Evolutionary conservation across 2,113 vertebrate genomes (phyloP), one percentile per base, ranked within the genome.

Genomic region (Etia nguti): DNA sequence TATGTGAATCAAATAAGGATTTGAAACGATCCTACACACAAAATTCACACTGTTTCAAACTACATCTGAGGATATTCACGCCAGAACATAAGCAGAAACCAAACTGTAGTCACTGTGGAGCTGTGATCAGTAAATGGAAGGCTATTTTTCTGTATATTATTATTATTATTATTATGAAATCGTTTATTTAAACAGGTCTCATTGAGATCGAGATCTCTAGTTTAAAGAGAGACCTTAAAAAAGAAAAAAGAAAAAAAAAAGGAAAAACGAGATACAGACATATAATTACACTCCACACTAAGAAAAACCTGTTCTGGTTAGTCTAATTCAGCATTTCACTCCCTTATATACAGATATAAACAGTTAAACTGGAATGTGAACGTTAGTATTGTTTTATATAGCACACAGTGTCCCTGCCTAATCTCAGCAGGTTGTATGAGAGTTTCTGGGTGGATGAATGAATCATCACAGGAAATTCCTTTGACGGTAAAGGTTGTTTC

Each of bases 161-260:
- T 65, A 65, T 10, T 10, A 10, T 38, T 38, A 38, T 65, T 65
- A 22, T 65, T 38, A 2, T 65, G 10, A 13, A 65, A 65, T 65
- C 4, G 20, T 65, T 65, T 65, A 13, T 38, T 65, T 38, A 65
- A 65, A 38, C 60, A 65, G 10, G 18, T 62, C 6, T 62, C 59
- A 12, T 10, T 65, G 60, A 65, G 2, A 20, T 65, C 31, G 10
- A 38, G 60, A 65, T n/a, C 31, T 12, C 18, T 36, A 36, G 29
- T 62, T 65, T 3, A n/a, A 65, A 65, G 20, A 38, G 4, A 65
- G 60, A 22, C 60, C 60, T 65, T 38, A 6, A 36, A 36, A 3
- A n/a, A n/a, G n/a, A 0, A 0, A 59, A 59, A 60, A 34, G 29
- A 38, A 9, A 38, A 10, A 38, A 38, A 10, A 38, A 10, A 38